Conservation (phyloP, 2,888 invertebrate genomes). For the Odontomyia ornata region DNA sequence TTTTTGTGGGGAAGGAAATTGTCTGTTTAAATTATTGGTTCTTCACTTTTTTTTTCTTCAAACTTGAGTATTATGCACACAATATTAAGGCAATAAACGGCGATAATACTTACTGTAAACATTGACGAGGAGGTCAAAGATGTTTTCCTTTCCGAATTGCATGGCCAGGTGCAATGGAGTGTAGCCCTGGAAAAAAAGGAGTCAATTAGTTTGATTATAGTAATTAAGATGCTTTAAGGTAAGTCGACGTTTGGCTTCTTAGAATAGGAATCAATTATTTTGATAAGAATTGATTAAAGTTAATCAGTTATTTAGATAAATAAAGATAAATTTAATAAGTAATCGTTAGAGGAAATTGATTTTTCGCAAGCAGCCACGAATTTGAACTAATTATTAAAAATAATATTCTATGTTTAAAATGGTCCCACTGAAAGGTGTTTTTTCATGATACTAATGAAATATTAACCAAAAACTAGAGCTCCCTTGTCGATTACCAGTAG, state of each 20-base stretch:
- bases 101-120: constrained; percentile 80
- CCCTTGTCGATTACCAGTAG: no score
- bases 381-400: no score
- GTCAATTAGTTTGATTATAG: constrained; percentile 30
- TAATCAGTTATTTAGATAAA: no score
- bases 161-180: constrained; percentile 93
- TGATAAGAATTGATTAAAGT: not conserved
- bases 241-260: not conserved
- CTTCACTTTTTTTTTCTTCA: not conserved
- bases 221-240: not conserved
- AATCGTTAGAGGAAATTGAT: no score
- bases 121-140: constrained; percentile 87
- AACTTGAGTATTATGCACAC: constrained; percentile 12
- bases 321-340: no score
- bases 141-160: constrained; percentile 87
- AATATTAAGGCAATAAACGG: constrained; percentile 25
- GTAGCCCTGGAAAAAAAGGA: constrained; percentile 77
- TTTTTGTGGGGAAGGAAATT: not conserved
- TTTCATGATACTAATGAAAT: no score
- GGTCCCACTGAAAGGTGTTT: no score
- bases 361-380: no score
- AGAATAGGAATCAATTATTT: not conserved
- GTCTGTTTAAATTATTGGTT: constrained; percentile 9
- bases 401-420: no score
- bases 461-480: no score